Conservation (phyloP, 30 jellyfish, hydroid and myxozoan genomes). For the Nemopilema nomurai region DNA sequence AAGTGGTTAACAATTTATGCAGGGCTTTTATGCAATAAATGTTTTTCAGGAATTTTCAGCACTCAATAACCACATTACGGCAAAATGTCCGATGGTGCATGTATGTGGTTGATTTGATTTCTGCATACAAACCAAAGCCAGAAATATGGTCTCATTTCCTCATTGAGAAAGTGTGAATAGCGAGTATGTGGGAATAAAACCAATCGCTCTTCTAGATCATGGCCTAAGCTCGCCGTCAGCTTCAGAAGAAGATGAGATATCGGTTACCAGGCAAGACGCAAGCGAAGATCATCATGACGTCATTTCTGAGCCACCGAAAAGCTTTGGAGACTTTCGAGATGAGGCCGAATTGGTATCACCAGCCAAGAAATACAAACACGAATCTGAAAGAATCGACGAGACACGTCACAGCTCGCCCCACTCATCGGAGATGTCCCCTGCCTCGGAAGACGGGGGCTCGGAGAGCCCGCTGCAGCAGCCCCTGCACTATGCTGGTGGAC, state of each 20-base stretch:
- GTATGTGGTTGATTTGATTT: no score
- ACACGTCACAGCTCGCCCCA: not conserved
- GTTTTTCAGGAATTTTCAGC: no score
- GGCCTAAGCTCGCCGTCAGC: slow-evolving; percentile 39
- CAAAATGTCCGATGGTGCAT: no score
- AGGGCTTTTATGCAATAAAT: no score
- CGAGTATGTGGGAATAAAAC: not conserved
- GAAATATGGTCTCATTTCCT: no score
- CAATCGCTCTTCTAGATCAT: slow-evolving; percentile 13
- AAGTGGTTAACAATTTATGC: no score
- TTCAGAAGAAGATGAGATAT: slow-evolving; percentile 35
- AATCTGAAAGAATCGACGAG: not conserved
- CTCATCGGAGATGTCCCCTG: slow-evolving; percentile 8
- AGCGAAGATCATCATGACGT: slow-evolving; percentile 4
- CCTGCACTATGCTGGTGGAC: slow-evolving; percentile 7
- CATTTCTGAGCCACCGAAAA: slow-evolving; percentile 6
- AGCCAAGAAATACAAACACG: slow-evolving; percentile 19
- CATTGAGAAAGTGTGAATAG: no score
- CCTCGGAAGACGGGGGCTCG: slow-evolving; percentile 14
- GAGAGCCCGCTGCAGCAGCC: slow-evolving; percentile 19
- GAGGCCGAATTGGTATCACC: slow-evolving; percentile 17
- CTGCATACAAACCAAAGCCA: no score
- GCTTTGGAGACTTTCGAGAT: not conserved
- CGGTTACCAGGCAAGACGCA: slow-evolving; percentile 5
- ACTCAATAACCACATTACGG: no score